A percentile compares a stretch with the other conserved stretches of the same genome.
These are phyloP conservation scores for Halocaridina rubra DNA, from an alignment of 2,888 invertebrate genomes.

Conservation along the genomic window DNA sequence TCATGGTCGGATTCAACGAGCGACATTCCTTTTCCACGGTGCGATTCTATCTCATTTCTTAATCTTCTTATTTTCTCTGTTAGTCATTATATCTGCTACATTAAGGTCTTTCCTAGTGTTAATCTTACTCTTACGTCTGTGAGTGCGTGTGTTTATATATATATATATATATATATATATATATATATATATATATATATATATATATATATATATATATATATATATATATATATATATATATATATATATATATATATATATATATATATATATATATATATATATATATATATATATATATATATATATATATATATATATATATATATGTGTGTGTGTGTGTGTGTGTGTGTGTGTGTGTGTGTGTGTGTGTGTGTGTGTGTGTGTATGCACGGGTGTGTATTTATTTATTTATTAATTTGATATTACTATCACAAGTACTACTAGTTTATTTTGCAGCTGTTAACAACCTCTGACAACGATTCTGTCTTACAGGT, in stretches of 20 bases:
- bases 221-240: neutral
- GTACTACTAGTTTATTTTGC: too few relatives aligned
- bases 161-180: neutral
- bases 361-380: neutral
- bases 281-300: constrained; percentile 13
- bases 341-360: neutral
- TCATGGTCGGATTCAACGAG: neutral
- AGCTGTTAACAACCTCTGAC: too few relatives aligned
- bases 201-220: neutral
- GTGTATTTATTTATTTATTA: neutral
- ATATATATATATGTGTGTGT: neutral
- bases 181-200: neutral
- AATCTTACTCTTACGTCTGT: too few relatives aligned
- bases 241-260: neutral
- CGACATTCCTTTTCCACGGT: neutral
- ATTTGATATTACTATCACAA: too few relatives aligned
- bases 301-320: constrained; percentile 6
- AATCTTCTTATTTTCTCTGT: neutral
- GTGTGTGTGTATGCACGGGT: too few relatives aligned
- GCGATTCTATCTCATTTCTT: neutral
- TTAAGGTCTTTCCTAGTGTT: neutral
- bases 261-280: neutral
- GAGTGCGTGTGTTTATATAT: too few relatives aligned
- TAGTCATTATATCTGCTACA: neutral
- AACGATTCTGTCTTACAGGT: too few relatives aligned